Evolutionary conservation across 1,140 invertebrate species (phyloP).

Genomic region (Procambarus clarkii): DNA sequence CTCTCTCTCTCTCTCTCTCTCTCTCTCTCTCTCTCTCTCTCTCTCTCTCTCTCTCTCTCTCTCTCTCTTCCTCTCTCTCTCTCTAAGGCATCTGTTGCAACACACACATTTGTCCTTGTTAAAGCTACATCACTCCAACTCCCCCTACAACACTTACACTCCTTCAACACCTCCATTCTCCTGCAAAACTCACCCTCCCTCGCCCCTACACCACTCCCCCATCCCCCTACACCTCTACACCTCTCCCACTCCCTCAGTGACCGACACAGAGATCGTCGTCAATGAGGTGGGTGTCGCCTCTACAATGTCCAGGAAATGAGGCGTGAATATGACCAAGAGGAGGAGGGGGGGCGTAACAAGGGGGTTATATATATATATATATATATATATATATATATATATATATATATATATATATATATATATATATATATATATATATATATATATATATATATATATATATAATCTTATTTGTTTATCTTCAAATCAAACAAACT

Average conservation of each 20-base stretch:
- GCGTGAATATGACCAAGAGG: slow-evolving; percentile 28
- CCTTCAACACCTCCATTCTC: not conserved
- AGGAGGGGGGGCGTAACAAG: too few relatives aligned
- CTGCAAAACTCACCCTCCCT: not conserved
- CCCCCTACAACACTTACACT: not conserved
- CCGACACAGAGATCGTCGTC: not conserved
- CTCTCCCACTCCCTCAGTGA: not conserved
- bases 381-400: too few relatives aligned
- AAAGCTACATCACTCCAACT: not conserved
- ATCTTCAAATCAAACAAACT: not conserved
- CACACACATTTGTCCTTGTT: too few relatives aligned
- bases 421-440: too few relatives aligned
- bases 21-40: not conserved
- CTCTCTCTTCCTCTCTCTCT: not conserved
- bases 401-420: too few relatives aligned
- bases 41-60: not conserved
- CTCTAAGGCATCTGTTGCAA: not conserved
- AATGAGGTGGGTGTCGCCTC: slow-evolving; percentile 25
- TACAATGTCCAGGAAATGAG: slow-evolving; percentile 49
- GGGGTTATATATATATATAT: too few relatives aligned
- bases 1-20: not conserved
- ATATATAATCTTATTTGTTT: too few relatives aligned
- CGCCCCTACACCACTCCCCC: not conserved
- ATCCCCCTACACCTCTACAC: not conserved
- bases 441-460: not conserved